phyloP scores from a whole-genome alignment of 2,888 invertebrate species.

The Neria commutata region DNA sequence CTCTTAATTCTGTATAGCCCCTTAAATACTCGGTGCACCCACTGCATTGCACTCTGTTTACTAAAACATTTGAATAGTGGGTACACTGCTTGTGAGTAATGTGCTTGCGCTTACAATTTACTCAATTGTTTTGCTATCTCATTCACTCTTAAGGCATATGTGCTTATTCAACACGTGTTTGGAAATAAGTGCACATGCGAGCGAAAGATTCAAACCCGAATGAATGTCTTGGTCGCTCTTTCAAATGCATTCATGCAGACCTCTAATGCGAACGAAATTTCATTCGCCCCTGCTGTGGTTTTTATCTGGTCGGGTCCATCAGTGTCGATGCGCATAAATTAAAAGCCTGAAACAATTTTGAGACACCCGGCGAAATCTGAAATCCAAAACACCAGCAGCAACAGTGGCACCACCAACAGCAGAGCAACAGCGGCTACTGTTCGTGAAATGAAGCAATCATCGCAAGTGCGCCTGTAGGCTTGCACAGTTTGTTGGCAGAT shows the following conservation, averaged over 20 bases:
- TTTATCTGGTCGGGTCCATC: background rate
- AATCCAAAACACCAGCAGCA: background rate
- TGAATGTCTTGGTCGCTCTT: too few relatives aligned
- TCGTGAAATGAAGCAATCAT: conserved; percentile 1
- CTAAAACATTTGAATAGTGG: too few relatives aligned
- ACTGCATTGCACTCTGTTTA: too few relatives aligned
- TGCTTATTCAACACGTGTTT: background rate
- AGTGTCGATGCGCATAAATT: conserved; percentile 1
- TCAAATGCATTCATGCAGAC: too few relatives aligned
- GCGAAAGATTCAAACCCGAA: background rate
- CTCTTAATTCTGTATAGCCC: too few relatives aligned
- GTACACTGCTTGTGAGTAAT: too few relatives aligned
- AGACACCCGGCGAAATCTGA: background rate
- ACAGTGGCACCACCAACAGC: too few relatives aligned
- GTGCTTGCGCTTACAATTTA: too few relatives aligned
- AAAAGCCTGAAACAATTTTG: background rate
- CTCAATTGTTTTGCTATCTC: too few relatives aligned
- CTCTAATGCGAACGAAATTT: too few relatives aligned
- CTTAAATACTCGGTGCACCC: too few relatives aligned
- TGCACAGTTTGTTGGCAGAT: background rate
- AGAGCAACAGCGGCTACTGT: background rate
- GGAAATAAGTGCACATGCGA: background rate
- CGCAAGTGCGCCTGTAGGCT: background rate
- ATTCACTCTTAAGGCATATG: too few relatives aligned
- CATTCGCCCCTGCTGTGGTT: background rate